Percentiles rank a stretch among this genome's conserved stretches.
phyloP scores from a whole-genome alignment of 2,797 vertebrate genomes.

The Pangasius larnaudii region DNA sequence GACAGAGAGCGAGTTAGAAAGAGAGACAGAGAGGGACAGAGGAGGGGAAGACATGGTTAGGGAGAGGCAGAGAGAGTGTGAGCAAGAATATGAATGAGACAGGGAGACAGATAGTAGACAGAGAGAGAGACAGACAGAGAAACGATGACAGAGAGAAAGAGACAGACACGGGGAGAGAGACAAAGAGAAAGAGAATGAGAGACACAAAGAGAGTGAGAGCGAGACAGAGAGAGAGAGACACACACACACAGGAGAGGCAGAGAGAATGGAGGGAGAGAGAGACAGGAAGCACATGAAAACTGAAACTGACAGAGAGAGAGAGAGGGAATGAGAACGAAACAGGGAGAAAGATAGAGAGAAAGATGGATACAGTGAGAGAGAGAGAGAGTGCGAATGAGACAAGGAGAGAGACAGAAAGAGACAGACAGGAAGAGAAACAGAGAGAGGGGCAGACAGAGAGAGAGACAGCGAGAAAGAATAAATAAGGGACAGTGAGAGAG shows the following conservation, averaged over 20 bases:
- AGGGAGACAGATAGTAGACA: neutral
- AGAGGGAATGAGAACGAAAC: neutral
- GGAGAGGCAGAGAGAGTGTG: neutral
- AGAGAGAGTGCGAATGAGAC: neutral
- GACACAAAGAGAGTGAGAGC: neutral
- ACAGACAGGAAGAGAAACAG: neutral
- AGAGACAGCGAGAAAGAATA: constrained; percentile 49
- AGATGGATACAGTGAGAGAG: too few relatives aligned
- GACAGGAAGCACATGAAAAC: too few relatives aligned
- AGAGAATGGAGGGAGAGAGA: neutral
- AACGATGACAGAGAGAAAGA: neutral
- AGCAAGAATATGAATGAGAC: neutral
- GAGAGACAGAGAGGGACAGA: neutral
- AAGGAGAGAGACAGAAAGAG: neutral
- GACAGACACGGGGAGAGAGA: neutral
- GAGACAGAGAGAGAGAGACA: neutral
- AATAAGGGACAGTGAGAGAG: neutral
- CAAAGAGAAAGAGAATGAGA: neutral
- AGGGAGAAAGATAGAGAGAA: neutral
- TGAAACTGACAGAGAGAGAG: neutral
- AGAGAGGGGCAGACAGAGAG: constrained; percentile 1
- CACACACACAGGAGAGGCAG: too few relatives aligned
- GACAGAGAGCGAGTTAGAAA: too few relatives aligned
- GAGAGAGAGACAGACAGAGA: neutral
- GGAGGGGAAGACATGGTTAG: neutral